These are phyloP conservation scores for Leucoraja ocellata DNA, from an alignment of 2,797 vertebrate species.

Conservation along the genomic window DNA sequence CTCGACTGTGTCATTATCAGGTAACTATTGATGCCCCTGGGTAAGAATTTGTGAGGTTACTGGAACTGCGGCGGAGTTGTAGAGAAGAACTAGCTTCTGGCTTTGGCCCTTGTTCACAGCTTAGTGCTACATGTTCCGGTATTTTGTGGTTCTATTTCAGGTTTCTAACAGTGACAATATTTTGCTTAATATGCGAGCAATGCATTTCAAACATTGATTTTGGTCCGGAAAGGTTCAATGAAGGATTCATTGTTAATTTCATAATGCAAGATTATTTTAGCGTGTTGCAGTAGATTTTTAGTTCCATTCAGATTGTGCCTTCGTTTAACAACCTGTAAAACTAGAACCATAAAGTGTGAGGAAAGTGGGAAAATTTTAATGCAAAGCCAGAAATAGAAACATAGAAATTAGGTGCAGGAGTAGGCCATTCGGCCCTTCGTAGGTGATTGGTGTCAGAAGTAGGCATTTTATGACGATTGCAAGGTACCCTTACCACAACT, in stretches of 20 bases:
- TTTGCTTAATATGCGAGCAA: background rate
- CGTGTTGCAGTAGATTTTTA: background rate
- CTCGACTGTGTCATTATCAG: slow-evolving; percentile 97
- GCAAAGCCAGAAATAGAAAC: background rate
- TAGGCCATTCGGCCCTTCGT: too few relatives aligned
- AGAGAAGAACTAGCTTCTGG: background rate
- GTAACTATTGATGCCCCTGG: slow-evolving; percentile 51
- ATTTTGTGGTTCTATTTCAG: background rate
- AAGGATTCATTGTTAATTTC: background rate
- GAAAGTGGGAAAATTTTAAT: background rate
- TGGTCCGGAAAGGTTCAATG: background rate
- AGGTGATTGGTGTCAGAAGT: background rate
- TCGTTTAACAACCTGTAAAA: background rate
- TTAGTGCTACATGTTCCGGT: background rate
- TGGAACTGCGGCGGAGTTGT: background rate
- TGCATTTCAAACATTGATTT: background rate
- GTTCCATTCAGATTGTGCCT: background rate
- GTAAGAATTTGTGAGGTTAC: background rate
- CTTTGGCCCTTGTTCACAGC: background rate
- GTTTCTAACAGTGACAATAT: background rate
- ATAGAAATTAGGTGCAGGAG: too few relatives aligned
- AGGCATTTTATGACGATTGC: background rate
- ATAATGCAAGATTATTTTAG: background rate
- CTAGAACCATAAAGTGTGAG: background rate
- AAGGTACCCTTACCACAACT: too few relatives aligned